Percentiles rank a stretch among this genome's conserved stretches.
Conservation (phyloP, 1,140 invertebrate species). For the Papilio aristodemus region DNA sequence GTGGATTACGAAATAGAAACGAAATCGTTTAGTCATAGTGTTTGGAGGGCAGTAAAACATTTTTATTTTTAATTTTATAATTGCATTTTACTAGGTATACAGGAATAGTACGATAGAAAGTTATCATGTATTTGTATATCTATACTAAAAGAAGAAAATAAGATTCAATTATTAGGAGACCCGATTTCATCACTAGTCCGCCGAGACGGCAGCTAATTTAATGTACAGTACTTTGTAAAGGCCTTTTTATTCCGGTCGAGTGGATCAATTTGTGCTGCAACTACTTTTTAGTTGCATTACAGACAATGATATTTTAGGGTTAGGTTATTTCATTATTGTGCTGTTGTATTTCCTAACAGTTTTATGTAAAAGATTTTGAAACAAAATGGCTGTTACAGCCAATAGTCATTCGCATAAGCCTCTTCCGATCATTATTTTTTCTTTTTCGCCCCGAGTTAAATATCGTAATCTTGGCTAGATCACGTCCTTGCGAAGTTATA, state of each 20-base stretch:
- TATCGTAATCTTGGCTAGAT: too few species aligned
- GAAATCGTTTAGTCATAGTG: neutral
- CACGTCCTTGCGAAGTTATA: too few species aligned
- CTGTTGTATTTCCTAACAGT: neutral
- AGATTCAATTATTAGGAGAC: neutral
- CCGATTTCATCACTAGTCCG: neutral
- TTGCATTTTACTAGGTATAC: too few species aligned
- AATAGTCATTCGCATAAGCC: too few species aligned
- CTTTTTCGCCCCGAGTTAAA: too few species aligned
- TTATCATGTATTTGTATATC: too few species aligned
- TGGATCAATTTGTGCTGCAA: constrained; percentile 7
- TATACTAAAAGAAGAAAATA: too few species aligned
- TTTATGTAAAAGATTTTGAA: neutral
- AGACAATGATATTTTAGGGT: neutral
- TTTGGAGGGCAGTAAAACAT: too few species aligned
- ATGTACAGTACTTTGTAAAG: neutral
- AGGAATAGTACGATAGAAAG: too few species aligned
- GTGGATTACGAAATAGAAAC: constrained; percentile 3
- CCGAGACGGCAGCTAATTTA: neutral
- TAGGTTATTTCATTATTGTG: neutral
- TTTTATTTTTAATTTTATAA: too few species aligned
- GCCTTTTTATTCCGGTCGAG: constrained; percentile 9
- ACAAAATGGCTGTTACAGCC: neutral
- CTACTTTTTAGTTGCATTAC: constrained; percentile 12
- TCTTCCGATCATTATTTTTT: too few species aligned